Evolutionary conservation across 2,113 vertebrate species (phyloP), one percentile per base, ranked within the genome.

Genomic region (Pongo abelii): DNA sequence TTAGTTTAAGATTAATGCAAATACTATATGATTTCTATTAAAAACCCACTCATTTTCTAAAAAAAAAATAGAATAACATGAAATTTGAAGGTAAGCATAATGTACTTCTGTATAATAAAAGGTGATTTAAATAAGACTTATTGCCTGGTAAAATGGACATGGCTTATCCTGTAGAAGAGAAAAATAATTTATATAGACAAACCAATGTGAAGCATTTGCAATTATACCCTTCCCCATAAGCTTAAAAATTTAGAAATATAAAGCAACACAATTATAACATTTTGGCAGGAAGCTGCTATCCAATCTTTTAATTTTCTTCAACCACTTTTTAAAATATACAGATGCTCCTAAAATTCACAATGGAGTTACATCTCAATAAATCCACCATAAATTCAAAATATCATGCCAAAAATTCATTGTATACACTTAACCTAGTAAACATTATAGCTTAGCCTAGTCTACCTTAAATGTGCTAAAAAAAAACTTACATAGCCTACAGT

Each of bases 221-320:
- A 80, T 89, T 74, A 57, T 55, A 48, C 12, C 23, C 2, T 46
- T 70, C 18, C 27, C 20, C 27, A 70, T 43, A 83, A 57, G 59
- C 57, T 84, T 80, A 84, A 92, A 88, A 78, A 89, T 50, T 96
- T 78, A 27, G 5, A 72, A 95, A 81, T 59, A 57, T 77, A 90
- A 83, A 32, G 1, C 3, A 75, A 46, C 3, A 20, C 2, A 61
- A 22, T 80, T 75, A n/a, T 17, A 70, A 57, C 3, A 55, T 40
- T 59, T 43, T 50, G 25, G 46, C 10, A 57, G 74, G 18, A 74
- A 80, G 5, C 20, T 79, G 46, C 8, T 55, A 32, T 17, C 25
- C 13, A 92, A 17, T 64, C 12, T 90, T 32, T 40, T 69, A 77
- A 61, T 59, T 91, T 86, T 83, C 22, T 46, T 77, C 5, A 72